Evolutionary conservation across 2,888 invertebrate genomes (phyloP), one percentile per base, ranked within the genome.

Genomic region (Sesamia inferens): DNA sequence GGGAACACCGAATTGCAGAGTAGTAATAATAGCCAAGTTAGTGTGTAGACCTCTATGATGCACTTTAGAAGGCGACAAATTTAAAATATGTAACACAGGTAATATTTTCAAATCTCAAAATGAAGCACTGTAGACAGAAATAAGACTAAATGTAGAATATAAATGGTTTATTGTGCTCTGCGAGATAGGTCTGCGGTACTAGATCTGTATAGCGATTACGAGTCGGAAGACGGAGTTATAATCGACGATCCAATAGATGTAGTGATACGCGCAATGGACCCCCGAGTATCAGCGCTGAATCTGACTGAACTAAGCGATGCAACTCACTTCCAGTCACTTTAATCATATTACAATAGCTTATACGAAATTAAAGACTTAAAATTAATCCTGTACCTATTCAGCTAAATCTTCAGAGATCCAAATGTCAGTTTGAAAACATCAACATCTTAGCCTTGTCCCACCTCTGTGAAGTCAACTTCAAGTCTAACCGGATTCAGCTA

Each of bases 191-290:
- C 55, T 54, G 31, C 61, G 51, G 22, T 51, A 58, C 57, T 48
- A 39, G 84, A 79, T 81, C 58, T 39, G 68, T 59, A 54, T 62
- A 61, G 55, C 24, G 75, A 79, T 79, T 64, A 71, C 58, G 47
- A 65, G 58, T 55, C 67, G 80, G 66, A 71, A 79, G 61, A 68
- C 61, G 79, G 61, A 79, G 72, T 73, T 65, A 73, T 68, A 83
- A 83, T 79, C 79, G 65, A 72, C 65, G 62, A 79, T 68, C 83
- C 68, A 83, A 78, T 82, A 82, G 79, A 83, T 83, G 68, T 48
- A 47, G 73, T 66, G 79, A 79, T 79, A 72, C 65, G 58, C 5
- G 58, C 64, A 39, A 59, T 63, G 58, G 62, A 48, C 42, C 42
- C 68, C 24, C 24, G 54, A 68, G 19, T 82, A 62, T 72, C 64